A percentile compares a stretch with the other conserved stretches of the same genome.
Evolutionary conservation across 2,797 vertebrate species (phyloP).

Genomic region (Delichon dasypus): DNA sequence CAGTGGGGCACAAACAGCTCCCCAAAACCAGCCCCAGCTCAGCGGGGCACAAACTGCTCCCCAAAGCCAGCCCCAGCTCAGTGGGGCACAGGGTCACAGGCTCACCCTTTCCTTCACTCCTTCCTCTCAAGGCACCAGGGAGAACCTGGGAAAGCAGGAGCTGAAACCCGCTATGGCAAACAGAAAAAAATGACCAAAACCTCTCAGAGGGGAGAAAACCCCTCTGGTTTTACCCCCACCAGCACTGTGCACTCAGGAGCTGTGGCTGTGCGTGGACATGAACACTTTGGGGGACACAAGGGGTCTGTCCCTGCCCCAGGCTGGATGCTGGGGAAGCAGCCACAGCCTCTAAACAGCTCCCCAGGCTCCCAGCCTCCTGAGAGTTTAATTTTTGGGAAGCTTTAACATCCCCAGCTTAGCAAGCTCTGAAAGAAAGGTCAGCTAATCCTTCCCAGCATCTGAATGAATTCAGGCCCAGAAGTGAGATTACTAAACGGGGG

Average conservation of each 20-base stretch:
- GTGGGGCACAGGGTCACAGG: no score
- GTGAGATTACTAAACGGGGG: constrained; percentile 63
- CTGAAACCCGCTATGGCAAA: neutral
- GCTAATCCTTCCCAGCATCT: constrained; percentile 61
- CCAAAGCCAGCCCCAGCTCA: no score
- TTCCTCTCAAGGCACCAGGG: neutral
- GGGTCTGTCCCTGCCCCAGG: neutral
- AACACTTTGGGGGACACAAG: neutral
- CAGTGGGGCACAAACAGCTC: neutral
- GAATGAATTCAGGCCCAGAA: constrained; percentile 66
- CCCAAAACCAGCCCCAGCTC: no score
- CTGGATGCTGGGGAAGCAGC: neutral
- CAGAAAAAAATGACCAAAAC: neutral
- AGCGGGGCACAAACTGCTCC: no score
- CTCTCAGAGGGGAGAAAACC: neutral
- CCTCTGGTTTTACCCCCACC: neutral
- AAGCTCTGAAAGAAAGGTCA: constrained; percentile 70
- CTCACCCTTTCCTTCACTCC: neutral
- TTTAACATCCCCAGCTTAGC: constrained; percentile 69
- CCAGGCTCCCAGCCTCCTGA: constrained; percentile 42
- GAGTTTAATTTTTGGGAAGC: constrained; percentile 71
- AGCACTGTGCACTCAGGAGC: accelerated
- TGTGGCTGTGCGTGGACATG: neutral
- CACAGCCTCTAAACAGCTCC: neutral
- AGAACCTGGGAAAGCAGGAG: neutral